Percentiles rank a stretch among this genome's conserved stretches.
These are phyloP conservation scores for Hydroisotoma schaefferi DNA, from an alignment of 2,888 invertebrate genomes.

Conservation along the genomic window DNA sequence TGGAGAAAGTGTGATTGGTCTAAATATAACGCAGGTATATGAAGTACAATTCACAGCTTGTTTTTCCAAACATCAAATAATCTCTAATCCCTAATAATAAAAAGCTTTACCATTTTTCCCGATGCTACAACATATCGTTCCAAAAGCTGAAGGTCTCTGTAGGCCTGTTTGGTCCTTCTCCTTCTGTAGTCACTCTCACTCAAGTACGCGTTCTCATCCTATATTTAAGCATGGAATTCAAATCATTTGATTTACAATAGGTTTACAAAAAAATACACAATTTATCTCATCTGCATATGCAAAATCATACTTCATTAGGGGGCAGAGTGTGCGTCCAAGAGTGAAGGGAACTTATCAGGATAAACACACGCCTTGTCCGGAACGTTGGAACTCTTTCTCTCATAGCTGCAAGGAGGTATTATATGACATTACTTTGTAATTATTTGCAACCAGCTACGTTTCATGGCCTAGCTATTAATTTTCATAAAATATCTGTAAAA, in stretches of 20 bases:
- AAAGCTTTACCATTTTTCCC: conserved; percentile 38
- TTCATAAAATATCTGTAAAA: too few relatives aligned
- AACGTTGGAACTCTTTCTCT: conserved; percentile 30
- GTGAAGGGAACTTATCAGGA: conserved; percentile 43
- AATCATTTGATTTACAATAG: too few relatives aligned
- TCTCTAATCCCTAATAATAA: background rate
- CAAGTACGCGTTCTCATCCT: conserved; percentile 15
- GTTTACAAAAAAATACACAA: too few relatives aligned
- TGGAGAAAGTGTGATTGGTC: background rate
- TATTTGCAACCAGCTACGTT: too few relatives aligned
- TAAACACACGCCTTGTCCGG: conserved; percentile 34
- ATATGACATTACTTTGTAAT: too few relatives aligned
- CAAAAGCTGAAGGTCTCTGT: conserved; percentile 42
- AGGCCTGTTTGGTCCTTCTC: conserved; percentile 37
- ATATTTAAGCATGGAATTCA: too few relatives aligned
- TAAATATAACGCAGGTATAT: background rate
- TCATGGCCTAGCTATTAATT: too few relatives aligned
- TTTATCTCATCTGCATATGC: too few relatives aligned
- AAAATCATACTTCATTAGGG: background rate
- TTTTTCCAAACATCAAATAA: background rate
- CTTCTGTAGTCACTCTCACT: conserved; percentile 39
- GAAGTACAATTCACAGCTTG: background rate
- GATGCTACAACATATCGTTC: conserved; percentile 46
- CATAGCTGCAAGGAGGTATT: conserved; percentile 11
- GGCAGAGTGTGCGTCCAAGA: conserved; percentile 42